Conservation (phyloP, 2,113 vertebrate genomes). For the Centropus unirufus region DNA sequence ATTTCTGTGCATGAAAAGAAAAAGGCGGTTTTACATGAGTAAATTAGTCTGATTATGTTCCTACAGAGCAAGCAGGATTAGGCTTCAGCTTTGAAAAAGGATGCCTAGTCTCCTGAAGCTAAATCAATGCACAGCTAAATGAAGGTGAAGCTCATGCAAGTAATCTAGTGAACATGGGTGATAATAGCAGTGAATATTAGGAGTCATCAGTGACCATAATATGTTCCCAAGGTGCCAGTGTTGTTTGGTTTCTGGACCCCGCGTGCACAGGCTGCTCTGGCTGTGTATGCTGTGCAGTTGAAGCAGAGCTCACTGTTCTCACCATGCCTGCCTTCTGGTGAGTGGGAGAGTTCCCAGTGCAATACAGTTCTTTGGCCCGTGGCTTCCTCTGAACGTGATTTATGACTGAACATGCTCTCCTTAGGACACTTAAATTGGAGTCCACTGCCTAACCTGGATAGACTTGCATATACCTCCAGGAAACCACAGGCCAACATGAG, state of each 20-base stretch:
- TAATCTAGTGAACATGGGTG: neutral
- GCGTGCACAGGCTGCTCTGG: neutral
- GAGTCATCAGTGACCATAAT: neutral
- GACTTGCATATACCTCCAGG: neutral
- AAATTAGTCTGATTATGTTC: neutral
- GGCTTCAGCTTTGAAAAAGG: neutral
- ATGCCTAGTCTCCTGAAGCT: neutral
- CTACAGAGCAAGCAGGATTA: neutral
- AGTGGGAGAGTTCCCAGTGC: neutral
- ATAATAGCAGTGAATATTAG: neutral
- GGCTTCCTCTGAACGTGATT: neutral
- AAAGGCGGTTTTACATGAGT: neutral
- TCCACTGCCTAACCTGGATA: neutral
- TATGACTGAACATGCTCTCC: neutral
- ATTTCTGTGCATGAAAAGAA: neutral
- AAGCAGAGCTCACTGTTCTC: neutral
- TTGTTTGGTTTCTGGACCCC: neutral
- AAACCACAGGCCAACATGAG: neutral
- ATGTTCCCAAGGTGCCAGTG: neutral
- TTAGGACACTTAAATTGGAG: neutral
- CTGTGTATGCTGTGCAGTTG: neutral
- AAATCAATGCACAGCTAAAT: neutral
- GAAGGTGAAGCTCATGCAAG: neutral
- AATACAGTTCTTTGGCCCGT: neutral
- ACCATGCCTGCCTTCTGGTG: neutral